These are phyloP conservation scores for Neodon shergylaensis DNA, from an alignment of 2,113 vertebrate genomes.

Conservation along the genomic window DNA sequence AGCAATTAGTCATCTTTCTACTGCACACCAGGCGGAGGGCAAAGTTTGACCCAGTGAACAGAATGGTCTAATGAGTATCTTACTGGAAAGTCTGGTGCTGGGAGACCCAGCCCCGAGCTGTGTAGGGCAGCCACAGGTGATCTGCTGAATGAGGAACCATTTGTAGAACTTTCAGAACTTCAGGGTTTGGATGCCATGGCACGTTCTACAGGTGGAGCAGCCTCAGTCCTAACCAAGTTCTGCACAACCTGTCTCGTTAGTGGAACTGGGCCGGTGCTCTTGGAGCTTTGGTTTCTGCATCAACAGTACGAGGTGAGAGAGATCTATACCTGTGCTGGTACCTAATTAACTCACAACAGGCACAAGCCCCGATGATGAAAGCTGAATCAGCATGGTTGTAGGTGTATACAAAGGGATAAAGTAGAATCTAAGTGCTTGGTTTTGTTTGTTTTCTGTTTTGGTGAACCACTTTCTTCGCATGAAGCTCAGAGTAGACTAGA, in stretches of 20 bases:
- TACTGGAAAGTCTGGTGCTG: fast-evolving
- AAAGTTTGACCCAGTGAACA: slow-evolving; percentile 36
- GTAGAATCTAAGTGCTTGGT: not conserved
- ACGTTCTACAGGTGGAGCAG: not conserved
- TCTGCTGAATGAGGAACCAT: not conserved
- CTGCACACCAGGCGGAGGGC: slow-evolving; percentile 51
- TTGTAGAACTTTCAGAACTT: not conserved
- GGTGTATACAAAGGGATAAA: not conserved
- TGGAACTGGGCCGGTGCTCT: not conserved
- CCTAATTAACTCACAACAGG: not conserved
- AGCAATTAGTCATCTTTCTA: slow-evolving; percentile 76
- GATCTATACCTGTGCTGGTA: not conserved
- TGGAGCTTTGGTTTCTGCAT: slow-evolving; percentile 21
- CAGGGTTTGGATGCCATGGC: not conserved
- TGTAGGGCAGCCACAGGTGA: not conserved
- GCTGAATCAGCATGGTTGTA: not conserved
- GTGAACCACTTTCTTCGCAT: not conserved
- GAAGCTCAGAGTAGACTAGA: not conserved
- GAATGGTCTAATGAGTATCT: not conserved
- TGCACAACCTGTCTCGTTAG: not conserved
- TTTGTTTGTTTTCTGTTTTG: not conserved
- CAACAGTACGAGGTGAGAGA: not conserved
- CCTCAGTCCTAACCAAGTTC: not conserved
- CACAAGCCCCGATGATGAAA: not conserved
- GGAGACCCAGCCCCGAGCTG: not conserved